Conservation (phyloP, 1,140 invertebrate species). For the Panagrolaimus sp. region DNA sequence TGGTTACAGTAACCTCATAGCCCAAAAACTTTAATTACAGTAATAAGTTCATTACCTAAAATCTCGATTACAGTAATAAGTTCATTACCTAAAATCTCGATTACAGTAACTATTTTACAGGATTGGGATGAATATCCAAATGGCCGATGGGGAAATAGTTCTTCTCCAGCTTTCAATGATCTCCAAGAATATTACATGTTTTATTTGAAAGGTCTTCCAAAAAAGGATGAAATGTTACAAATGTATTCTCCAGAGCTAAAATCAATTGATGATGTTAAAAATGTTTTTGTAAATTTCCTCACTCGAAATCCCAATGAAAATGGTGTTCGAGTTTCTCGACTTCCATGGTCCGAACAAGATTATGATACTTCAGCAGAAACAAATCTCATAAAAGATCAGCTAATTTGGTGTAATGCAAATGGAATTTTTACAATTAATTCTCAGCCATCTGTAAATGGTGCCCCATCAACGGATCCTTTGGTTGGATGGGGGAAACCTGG, state of each 20-base stretch:
- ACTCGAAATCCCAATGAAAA: conserved; percentile 61
- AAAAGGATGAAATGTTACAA: conserved; percentile 62
- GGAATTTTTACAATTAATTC: conserved; percentile 61
- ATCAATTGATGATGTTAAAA: conserved; percentile 65
- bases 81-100: too few relatives aligned
- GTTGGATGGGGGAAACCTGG: conserved; percentile 66
- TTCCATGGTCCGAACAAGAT: conserved; percentile 67
- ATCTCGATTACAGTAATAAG: too few relatives aligned
- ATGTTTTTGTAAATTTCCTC: conserved; percentile 65
- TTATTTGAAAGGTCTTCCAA: conserved; percentile 62
- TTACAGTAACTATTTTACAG: conserved; percentile 36
- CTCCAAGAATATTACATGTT: conserved; percentile 67
- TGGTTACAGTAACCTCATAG: too few relatives aligned
- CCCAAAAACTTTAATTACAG: too few relatives aligned
- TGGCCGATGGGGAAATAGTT: conserved; percentile 67
- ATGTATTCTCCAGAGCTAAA: conserved; percentile 66
- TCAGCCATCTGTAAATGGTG: conserved; percentile 66
- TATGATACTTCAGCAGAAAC: conserved; percentile 62
- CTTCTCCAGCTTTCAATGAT: conserved; percentile 67
- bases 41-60: too few relatives aligned
- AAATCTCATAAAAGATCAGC: conserved; percentile 61
- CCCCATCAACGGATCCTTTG: conserved; percentile 63
- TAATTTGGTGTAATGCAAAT: conserved; percentile 63
- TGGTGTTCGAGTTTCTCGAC: conserved; percentile 63
- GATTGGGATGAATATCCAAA: conserved; percentile 69